Conservation (phyloP, 92 coral and sea anemone species). For the Paragorgia papillata region DNA sequence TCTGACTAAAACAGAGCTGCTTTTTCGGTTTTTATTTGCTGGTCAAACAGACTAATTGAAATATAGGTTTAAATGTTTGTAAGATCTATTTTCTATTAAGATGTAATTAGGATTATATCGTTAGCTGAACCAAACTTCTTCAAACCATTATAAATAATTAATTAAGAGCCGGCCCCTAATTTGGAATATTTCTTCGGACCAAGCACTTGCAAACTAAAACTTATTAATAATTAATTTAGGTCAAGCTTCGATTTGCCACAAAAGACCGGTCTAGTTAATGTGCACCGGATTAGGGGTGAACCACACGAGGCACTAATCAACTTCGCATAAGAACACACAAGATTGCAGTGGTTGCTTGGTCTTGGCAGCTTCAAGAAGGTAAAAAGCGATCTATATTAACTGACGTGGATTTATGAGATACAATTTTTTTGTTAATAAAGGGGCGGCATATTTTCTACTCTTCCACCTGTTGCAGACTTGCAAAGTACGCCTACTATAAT, state of each 20-base stretch:
- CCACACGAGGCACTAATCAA: constrained; percentile 37
- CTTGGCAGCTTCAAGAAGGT: constrained; percentile 21
- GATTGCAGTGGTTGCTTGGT: constrained; percentile 14
- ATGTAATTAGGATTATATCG: neutral
- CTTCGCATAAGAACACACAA: constrained; percentile 11
- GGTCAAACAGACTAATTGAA: too few relatives aligned
- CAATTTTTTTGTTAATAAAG: neutral
- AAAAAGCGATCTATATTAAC: neutral
- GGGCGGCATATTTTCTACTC: neutral
- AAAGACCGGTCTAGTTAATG: constrained; percentile 12
- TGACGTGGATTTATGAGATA: neutral
- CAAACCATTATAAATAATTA: constrained; percentile 16
- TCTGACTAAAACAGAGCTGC: too few relatives aligned
- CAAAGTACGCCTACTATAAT: too few relatives aligned
- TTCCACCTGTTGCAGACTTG: neutral
- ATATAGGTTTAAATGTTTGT: too few relatives aligned
- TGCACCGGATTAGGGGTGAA: constrained; percentile 22
- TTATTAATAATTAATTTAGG: constrained; percentile 26
- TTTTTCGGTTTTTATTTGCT: too few relatives aligned
- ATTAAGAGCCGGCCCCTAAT: constrained; percentile 36
- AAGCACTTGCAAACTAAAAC: constrained; percentile 18
- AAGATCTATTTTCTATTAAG: neutral
- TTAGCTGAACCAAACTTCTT: neutral
- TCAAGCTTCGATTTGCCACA: constrained; percentile 22
- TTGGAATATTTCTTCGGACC: constrained; percentile 7